These are phyloP conservation scores for Poeciliopsis paucimaculata DNA, from an alignment of 2,797 vertebrate species.

Conservation along the genomic window DNA sequence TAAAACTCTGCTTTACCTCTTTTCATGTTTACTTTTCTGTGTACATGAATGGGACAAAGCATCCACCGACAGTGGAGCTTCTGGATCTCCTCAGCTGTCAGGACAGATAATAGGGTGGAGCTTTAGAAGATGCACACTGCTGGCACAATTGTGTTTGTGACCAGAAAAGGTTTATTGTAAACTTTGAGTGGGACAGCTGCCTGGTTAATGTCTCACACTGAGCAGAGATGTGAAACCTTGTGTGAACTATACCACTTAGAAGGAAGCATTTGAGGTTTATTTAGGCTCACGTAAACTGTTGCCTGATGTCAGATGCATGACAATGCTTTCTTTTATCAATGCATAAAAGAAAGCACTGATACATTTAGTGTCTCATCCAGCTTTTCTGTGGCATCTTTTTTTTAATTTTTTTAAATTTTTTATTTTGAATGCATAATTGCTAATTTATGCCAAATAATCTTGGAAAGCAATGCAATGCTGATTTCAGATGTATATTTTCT, in stretches of 20 bases:
- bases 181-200: conserved; percentile 46
- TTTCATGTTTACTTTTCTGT: conserved; percentile 63
- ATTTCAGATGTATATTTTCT: conserved; percentile 21
- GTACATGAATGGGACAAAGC: conserved; percentile 42
- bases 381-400: neutral
- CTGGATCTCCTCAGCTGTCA: conserved; percentile 65
- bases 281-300: conserved; percentile 65
- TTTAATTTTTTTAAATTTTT: too few relatives aligned
- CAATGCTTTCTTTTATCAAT: too few relatives aligned
- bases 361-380: neutral
- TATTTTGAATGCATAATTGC: neutral
- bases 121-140: conserved; percentile 41
- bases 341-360: conserved; percentile 1
- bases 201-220: conserved; percentile 53
- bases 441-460: neutral
- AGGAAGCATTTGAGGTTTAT: conserved; percentile 61
- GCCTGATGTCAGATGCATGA: conserved; percentile 44
- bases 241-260: conserved; percentile 56
- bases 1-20: conserved; percentile 63
- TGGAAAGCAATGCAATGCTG: neutral
- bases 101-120: conserved; percentile 45
- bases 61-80: conserved; percentile 38
- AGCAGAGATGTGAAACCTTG: conserved; percentile 26
- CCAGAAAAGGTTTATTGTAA: conserved; percentile 56
- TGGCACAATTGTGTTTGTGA: conserved; percentile 53